Conservation (phyloP, 1,140 invertebrate species). For the Probaryconus sp. region DNA sequence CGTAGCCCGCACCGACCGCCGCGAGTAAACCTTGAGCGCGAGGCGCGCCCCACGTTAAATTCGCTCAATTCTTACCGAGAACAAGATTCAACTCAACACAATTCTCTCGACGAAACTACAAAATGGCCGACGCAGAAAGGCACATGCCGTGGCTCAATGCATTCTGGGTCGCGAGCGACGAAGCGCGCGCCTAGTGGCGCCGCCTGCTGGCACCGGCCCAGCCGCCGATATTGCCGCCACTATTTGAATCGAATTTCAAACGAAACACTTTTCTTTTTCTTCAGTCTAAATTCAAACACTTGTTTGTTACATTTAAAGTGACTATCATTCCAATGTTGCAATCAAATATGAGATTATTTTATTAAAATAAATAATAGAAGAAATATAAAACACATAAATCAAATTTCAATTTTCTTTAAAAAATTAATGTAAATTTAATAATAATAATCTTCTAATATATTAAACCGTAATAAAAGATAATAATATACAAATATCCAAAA, state of each 20-base stretch:
- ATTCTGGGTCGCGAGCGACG: slow-evolving; percentile 74
- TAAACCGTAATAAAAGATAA: too few species aligned
- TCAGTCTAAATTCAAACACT: too few species aligned
- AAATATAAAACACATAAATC: too few species aligned
- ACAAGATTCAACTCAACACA: slow-evolving; percentile 80
- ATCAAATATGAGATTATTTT: too few species aligned
- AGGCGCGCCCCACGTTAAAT: slow-evolving; percentile 62
- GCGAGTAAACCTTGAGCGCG: slow-evolving; percentile 53
- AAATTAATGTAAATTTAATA: too few species aligned
- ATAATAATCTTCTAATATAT: too few species aligned
- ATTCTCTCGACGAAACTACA: slow-evolving; percentile 83
- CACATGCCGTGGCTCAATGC: slow-evolving; percentile 83
- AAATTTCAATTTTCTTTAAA: too few species aligned
- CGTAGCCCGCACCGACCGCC: slow-evolving; percentile 35
- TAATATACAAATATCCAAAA: too few species aligned
- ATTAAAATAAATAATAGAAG: too few species aligned
- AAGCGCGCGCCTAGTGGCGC: slow-evolving; percentile 54
- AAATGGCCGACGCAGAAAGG: slow-evolving; percentile 83
- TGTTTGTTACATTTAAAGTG: too few species aligned
- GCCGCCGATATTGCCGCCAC: too few species aligned
- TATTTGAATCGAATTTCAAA: slow-evolving; percentile 14
- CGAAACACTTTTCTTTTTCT: not conserved
- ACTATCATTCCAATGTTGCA: too few species aligned
- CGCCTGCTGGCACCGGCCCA: slow-evolving; percentile 48
- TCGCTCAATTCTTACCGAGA: slow-evolving; percentile 73